Base-by-base conservation (phyloP, 2,797 vertebrate genomes). In the Poeciliopsis turneri region DNA sequence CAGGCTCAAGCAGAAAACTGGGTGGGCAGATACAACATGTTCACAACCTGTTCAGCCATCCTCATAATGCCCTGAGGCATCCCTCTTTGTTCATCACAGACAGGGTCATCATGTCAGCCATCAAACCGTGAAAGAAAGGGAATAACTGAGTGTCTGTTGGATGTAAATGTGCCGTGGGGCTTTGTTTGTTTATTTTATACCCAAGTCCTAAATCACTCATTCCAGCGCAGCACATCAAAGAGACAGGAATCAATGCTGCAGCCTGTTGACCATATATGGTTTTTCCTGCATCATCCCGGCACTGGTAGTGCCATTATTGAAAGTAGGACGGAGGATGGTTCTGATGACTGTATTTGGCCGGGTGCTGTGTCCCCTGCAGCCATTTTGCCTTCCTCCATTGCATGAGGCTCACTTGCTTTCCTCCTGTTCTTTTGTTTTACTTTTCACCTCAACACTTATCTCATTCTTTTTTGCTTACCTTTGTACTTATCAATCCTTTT, bases 311-410 rank as follows among this genome's bases (percentile, higher is more conserved):
- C 80, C 90, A 91, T 93, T 93, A 92, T 81, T 75, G 83, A 94
- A 95, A 95, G 91, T 95, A 95, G 94, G 94, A 92, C 94, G 94
- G 84, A 87, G 88, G 77, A 51, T 82, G 88, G 90, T 91, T 89
- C 91, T 86, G 89, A 93, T 91, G 89, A 93, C 90, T 92, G 91
- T 93, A 94, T 93, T 95, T 95, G 93, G 93, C 93, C 72, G 86
- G 80, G 83, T 91, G 84, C 84, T 90, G 66, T 81, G 84, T 91
- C 90, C 93, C 94, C 93, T 94, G 92, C 90, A 94, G 93, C 89
- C 93, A 94, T 93, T 87, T 93, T 92, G 88, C 89, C 86, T 93
- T 87, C 84, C 82, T 92, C 80, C 78, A 71, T 82, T 45, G 81
- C 82, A 83, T 30, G 86, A 80, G 88, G 53, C 87, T 89, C 82